Percentiles rank a stretch among this genome's conserved stretches.
Conservation (phyloP, 2,797 vertebrate genomes). For the Hylomyscus alleni region DNA sequence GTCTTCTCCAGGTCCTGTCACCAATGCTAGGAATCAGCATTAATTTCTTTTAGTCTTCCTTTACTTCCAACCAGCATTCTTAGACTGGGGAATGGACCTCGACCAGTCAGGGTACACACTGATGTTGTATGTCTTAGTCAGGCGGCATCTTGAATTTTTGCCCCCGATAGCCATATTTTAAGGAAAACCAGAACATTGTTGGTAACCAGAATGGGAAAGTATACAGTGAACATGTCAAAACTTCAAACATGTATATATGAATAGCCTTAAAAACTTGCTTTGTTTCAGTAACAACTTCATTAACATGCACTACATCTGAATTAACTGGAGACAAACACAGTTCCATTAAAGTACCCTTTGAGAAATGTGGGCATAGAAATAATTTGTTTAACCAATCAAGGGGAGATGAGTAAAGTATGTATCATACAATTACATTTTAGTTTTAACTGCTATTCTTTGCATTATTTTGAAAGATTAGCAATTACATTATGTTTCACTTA, state of each 20-base stretch:
- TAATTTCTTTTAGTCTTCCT: neutral
- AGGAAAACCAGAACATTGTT: neutral
- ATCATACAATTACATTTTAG: neutral
- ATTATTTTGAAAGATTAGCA: slow-evolving; percentile 37
- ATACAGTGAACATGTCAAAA: neutral
- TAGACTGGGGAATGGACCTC: neutral
- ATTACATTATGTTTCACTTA: slow-evolving; percentile 28
- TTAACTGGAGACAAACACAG: neutral
- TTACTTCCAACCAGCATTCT: neutral
- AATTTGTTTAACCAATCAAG: slow-evolving; percentile 13
- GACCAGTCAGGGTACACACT: neutral
- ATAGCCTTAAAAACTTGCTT: neutral
- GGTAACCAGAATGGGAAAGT: neutral
- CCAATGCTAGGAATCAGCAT: neutral
- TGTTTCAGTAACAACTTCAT: slow-evolving; percentile 31
- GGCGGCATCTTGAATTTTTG: neutral
- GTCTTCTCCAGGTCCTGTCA: neutral
- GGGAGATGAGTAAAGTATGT: neutral
- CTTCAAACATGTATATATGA: neutral
- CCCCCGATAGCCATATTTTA: neutral
- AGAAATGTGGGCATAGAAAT: slow-evolving; percentile 18
- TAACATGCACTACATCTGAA: neutral
- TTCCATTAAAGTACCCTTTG: slow-evolving; percentile 50
- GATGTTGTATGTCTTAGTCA: neutral
- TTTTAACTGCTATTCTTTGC: neutral